Evolutionary conservation across 2,888 invertebrate species (phyloP), one percentile per base, ranked within the genome.

Genomic region (Oscheius sp.): DNA sequence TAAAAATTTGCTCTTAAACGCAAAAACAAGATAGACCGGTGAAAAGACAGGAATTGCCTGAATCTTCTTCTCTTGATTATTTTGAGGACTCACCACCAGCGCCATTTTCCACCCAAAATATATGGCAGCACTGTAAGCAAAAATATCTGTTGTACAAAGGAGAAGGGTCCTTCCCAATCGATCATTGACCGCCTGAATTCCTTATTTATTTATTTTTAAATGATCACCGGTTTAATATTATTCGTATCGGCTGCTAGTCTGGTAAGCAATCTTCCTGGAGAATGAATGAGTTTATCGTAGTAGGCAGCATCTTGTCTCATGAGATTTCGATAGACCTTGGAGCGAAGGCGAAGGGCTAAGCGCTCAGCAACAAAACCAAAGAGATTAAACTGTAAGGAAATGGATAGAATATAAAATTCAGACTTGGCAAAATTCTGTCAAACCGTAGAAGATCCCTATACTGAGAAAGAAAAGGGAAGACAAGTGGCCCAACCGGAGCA

Each of bases 191-290:
- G 87, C 88, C 54, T 54, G 38, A 88, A 85, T 33, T 36, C 14
- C 14, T 36, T 36, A 14, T 14, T 36, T 36, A 30, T 44, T 44
- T 17, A 14, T 12, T 12, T 5, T 44, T 17, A n/a, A 44, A 44
- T 14, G 6, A 14, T 47, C 36, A 54, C 54, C 49, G 72, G 72
- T 84, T 87, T 88, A 2, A 88, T 82, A 50, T 87, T 83, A 2
- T 88, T 87, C 5, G 87, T 86, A 80, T 88, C 88, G 56, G 87
- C 84, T 6, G 88, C 87, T 28, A 88, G 80, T 49, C 87, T 78
- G 1, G 87, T 87, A 26, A 86, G 83, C 28, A 87, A 72, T 71
- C 86, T 87, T 8, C 87, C 87, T 28, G 86, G 81, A 2, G 86
- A 82, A 72, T 87, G 86, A 12, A 77, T 77, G 14, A 86, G 82